These are phyloP conservation scores for Miltochrista miniata DNA, from an alignment of 2,888 invertebrate genomes.

Conservation along the genomic window DNA sequence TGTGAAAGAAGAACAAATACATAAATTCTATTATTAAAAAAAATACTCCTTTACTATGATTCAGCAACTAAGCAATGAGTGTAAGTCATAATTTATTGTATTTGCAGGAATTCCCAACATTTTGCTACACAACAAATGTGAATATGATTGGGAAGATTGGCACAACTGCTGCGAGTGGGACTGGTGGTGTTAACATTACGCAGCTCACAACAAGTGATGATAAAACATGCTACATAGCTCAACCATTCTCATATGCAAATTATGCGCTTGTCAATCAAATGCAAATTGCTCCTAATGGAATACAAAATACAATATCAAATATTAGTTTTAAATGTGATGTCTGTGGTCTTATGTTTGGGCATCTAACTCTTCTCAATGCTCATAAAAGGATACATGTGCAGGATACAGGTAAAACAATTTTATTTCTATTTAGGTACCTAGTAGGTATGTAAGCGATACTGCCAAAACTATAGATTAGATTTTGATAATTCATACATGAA, in stretches of 20 bases:
- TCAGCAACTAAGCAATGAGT: too few species aligned
- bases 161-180: constrained; percentile 63
- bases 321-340: constrained; percentile 95
- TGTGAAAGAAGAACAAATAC: too few species aligned
- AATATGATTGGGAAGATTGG: constrained; percentile 87
- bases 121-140: constrained; percentile 88
- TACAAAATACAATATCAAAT: constrained; percentile 89
- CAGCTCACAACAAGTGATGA: constrained; percentile 86
- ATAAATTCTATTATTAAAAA: too few species aligned
- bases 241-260: constrained; percentile 88
- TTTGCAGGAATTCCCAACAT: constrained; percentile 86
- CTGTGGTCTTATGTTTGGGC: constrained; percentile 93
- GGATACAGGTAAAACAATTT: constrained; percentile 70
- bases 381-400: constrained; percentile 92
- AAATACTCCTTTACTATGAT: too few species aligned
- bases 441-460: too few species aligned
- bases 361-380: constrained; percentile 91
- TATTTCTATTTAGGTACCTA: too few species aligned
- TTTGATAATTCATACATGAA: too few species aligned
- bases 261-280: constrained; percentile 94
- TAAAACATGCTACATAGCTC: constrained; percentile 89
- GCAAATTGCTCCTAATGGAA: constrained; percentile 88
- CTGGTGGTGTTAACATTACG: constrained; percentile 83
- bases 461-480: too few species aligned
- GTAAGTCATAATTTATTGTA: background rate